Evolutionary conservation across 2,797 vertebrate genomes (phyloP).

Genomic region (Xiphophorus birchmanni): DNA sequence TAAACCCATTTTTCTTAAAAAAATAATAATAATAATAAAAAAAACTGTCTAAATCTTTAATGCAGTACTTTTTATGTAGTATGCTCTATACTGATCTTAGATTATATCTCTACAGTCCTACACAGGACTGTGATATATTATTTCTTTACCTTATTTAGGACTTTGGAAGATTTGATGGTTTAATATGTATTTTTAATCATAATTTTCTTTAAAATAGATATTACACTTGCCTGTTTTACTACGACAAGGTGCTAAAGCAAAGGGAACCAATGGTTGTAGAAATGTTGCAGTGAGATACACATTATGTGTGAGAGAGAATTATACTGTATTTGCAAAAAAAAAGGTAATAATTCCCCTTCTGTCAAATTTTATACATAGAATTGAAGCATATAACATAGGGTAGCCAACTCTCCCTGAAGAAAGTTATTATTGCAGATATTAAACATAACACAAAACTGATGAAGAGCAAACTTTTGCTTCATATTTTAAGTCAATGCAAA

Average conservation of each 20-base stretch:
- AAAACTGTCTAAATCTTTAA: background rate
- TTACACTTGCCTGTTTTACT: too few relatives aligned
- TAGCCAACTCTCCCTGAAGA: background rate
- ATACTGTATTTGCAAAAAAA: background rate
- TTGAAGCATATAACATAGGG: background rate
- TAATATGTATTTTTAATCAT: too few relatives aligned
- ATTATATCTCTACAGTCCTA: too few relatives aligned
- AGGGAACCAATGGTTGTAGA: too few relatives aligned
- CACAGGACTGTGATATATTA: too few relatives aligned
- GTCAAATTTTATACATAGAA: background rate
- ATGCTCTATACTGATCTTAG: background rate
- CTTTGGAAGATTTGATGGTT: too few relatives aligned
- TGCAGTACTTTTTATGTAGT: background rate
- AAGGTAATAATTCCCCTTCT: background rate
- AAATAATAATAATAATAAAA: too few relatives aligned
- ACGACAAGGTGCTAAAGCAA: too few relatives aligned
- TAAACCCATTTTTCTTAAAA: background rate
- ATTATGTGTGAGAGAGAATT: background rate
- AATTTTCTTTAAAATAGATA: too few relatives aligned
- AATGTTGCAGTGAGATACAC: too few relatives aligned
- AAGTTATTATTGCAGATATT: background rate
- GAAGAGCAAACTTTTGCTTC: background rate
- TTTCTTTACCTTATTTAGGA: too few relatives aligned
- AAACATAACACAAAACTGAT: background rate
- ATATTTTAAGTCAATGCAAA: background rate